Evolutionary conservation across 2,113 vertebrate species (phyloP), one percentile per base, ranked within the genome.

Genomic region (Mola mola): DNA sequence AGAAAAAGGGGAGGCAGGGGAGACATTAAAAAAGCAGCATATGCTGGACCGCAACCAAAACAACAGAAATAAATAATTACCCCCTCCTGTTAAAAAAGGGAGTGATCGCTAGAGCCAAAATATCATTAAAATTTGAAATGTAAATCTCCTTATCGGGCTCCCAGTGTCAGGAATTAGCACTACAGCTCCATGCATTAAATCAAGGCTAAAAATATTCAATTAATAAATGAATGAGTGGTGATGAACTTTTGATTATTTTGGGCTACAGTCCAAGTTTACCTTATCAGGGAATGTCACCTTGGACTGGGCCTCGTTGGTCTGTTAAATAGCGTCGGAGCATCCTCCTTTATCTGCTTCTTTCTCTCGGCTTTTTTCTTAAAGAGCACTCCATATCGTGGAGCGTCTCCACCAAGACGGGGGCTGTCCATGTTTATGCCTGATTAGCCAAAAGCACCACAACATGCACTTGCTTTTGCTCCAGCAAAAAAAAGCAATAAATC

Each of bases 241-340:
- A 92, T 92, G 90, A 92, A 91, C 91, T 91, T 88, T 85, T 89
- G 90, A 91, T 93, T 92, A 88, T 90, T 91, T 90, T 88, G 87
- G 91, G 90, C 88, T 58, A 48, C 57, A 60, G 83, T 92, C 91
- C 91, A 92, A 90, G 73, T 86, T 79, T 52, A 91, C 91, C 90
- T 91, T 93, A 92, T 92, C 92, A 83, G 83, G 70, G 78, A 87
- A 81, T 84, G 89, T 92, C 91, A 92, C 92, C 91, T 92, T 93
- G 90, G 87, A 82, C 79, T 69, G 57, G 83, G 72, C 85, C 92
- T 87, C 84, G 82, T 66, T 85, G 90, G 74, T 90, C 89, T 87
- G 89, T 83, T 87, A 88, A 91, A 91, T 74, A 72, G 85, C 81
- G 81, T 88, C 83, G 74, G 70, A 75, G 75, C 79, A 87, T 88